Conservation (phyloP, 2,113 vertebrate genomes). For the Phalacrocorax brasilianus region DNA sequence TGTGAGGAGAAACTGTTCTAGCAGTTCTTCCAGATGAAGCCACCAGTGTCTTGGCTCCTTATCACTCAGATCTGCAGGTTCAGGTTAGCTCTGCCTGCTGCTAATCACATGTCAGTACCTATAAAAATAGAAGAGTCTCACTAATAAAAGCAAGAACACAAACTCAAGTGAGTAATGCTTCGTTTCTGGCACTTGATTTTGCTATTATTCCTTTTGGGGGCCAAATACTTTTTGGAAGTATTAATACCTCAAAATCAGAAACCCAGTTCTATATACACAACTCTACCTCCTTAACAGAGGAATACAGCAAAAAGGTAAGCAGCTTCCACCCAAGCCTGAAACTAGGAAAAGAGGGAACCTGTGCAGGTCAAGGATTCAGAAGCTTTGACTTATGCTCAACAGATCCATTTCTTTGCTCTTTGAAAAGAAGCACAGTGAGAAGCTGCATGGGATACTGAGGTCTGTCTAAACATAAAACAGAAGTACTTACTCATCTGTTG, state of each 20-base stretch:
- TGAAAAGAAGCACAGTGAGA: not conserved
- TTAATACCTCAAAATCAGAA: not conserved
- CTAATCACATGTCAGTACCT: conserved; percentile 3
- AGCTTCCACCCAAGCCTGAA: not conserved
- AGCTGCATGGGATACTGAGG: not conserved
- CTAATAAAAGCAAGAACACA: not conserved
- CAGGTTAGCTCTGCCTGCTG: not conserved
- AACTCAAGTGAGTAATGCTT: not conserved
- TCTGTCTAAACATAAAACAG: not conserved
- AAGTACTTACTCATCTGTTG: not conserved
- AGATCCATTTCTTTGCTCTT: not conserved
- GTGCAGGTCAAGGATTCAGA: not conserved
- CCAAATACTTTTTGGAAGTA: not conserved
- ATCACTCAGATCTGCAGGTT: not conserved
- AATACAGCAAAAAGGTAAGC: not conserved
- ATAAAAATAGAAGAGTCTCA: conserved; percentile 24
- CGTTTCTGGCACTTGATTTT: not conserved
- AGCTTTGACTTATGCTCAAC: not conserved
- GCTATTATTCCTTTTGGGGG: not conserved
- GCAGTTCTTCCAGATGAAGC: not conserved
- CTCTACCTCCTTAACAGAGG: not conserved
- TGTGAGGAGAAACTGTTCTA: not conserved
- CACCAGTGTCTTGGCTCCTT: not conserved
- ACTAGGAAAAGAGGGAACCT: not conserved
- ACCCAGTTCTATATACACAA: not conserved